A percentile compares a stretch with the other conserved stretches of the same genome.
These are phyloP conservation scores for Austrolebias charrua DNA, from an alignment of 2,797 vertebrate genomes.

Conservation along the genomic window DNA sequence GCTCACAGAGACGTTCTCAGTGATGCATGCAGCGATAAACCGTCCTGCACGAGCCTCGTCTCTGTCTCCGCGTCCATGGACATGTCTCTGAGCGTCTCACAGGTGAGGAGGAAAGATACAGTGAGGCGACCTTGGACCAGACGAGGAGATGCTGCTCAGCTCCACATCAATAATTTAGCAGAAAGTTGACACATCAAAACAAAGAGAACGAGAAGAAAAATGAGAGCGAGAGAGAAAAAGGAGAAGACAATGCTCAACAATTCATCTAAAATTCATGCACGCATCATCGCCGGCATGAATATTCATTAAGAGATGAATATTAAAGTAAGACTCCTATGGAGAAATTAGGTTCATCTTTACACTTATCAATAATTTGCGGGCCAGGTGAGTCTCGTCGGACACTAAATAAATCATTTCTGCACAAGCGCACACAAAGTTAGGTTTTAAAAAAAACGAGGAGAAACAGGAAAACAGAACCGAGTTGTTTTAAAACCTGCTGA, in stretches of 20 bases:
- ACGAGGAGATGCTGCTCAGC: constrained; percentile 57
- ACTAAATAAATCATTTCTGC: constrained; percentile 64
- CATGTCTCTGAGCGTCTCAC: constrained; percentile 23
- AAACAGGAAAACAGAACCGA: constrained; percentile 78
- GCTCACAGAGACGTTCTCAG: too few species aligned
- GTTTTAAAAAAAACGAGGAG: constrained; percentile 26
- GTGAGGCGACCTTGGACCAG: constrained; percentile 59
- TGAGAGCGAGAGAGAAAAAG: background rate
- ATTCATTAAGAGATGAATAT: constrained; percentile 77
- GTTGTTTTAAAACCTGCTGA: constrained; percentile 53
- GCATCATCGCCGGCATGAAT: constrained; percentile 73
- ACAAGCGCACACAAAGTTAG: constrained; percentile 56
- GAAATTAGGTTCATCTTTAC: constrained; percentile 77
- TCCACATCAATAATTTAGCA: constrained; percentile 73
- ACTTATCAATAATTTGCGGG: constrained; percentile 75
- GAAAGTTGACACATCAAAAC: constrained; percentile 72
- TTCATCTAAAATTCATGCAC: constrained; percentile 73
- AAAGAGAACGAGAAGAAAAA: constrained; percentile 6
- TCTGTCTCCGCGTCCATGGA: constrained; percentile 13
- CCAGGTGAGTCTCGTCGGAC: constrained; percentile 64
- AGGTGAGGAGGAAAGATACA: constrained; percentile 23
- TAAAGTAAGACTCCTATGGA: constrained; percentile 71
- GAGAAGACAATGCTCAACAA: constrained; percentile 51
- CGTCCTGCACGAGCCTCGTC: constrained; percentile 16
- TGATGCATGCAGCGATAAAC: background rate